Evolutionary conservation across 2,797 vertebrate species (phyloP), one percentile per base, ranked within the genome.

Genomic region (Sebastes steindachneri): DNA sequence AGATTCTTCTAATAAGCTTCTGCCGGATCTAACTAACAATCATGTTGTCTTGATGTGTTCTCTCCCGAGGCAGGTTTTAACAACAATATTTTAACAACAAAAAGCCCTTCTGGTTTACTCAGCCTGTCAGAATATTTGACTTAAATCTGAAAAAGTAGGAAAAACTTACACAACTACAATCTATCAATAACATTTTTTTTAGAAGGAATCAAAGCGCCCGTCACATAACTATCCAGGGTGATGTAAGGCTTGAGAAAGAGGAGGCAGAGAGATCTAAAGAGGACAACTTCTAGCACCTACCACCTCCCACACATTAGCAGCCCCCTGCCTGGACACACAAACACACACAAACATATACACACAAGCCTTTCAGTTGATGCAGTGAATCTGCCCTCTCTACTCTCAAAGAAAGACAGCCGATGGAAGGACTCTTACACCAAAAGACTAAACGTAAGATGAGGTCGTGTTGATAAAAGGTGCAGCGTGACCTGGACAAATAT

Each of bases 241-340:
- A 93, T 90, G 87, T 89, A 93, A 95, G 88, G 73, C 82, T 80
- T 68, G 80, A 91, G 92, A 90, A 93, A 92, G 86, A 93, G 81
- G 86, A 92, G 88, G 89, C 85, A 89, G 86, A 80, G 76, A 86
- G 80, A 88, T 89, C 75, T 81, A 77, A 83, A 87, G 78, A 92
- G 86, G 79, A 86, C 86, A 90, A 90, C 84, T 75, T 86, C 77
- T 41, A 77, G 87, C 84, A 90, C 84, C 84, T 75, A 89, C 85
- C 73, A 75, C 84, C 87, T 82, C 92, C 92, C 79, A 92, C 93
- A 83, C 89, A 84, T 63, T 26, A 78, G 63, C 87, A 87, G 77
- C 80, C 79, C 90, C 79, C 77, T 33, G 79, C 81, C 69, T 87
- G 75, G 86, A 87, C 83, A 86, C 73, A 84, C 80, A 86, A 64